Evolutionary conservation across 2,113 vertebrate species (phyloP).

Genomic region (Pluvianellus socialis): DNA sequence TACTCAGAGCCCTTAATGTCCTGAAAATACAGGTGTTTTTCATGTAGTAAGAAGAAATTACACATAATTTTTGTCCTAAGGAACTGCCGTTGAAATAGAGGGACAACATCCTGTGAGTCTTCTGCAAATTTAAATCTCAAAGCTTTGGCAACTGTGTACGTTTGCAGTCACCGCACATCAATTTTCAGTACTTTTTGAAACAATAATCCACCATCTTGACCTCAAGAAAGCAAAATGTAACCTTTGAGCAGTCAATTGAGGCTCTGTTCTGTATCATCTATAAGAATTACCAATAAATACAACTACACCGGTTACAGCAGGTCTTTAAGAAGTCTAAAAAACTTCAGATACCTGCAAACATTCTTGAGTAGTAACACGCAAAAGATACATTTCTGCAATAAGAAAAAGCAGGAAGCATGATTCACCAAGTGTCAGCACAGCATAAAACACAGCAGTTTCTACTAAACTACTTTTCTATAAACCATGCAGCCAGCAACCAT

Average conservation of each 20-base stretch:
- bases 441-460: background rate
- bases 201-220: background rate
- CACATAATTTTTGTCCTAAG: slow-evolving; percentile 15
- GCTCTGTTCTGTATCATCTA: background rate
- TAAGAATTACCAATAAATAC: background rate
- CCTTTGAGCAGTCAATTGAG: background rate
- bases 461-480: background rate
- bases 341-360: background rate
- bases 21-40: slow-evolving; percentile 28
- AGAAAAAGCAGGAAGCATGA: background rate
- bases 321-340: background rate
- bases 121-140: background rate
- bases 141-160: background rate
- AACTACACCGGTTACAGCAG: background rate
- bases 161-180: background rate
- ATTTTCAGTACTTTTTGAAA: background rate
- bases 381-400: background rate
- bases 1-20: background rate
- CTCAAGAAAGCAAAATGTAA: background rate
- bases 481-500: background rate
- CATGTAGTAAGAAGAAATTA: slow-evolving; percentile 25
- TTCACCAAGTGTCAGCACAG: background rate
- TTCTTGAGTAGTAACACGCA: background rate
- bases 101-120: background rate
- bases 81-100: background rate